Evolutionary conservation across 1,140 invertebrate species (phyloP).

Genomic region (Drosophila bifasciata): DNA sequence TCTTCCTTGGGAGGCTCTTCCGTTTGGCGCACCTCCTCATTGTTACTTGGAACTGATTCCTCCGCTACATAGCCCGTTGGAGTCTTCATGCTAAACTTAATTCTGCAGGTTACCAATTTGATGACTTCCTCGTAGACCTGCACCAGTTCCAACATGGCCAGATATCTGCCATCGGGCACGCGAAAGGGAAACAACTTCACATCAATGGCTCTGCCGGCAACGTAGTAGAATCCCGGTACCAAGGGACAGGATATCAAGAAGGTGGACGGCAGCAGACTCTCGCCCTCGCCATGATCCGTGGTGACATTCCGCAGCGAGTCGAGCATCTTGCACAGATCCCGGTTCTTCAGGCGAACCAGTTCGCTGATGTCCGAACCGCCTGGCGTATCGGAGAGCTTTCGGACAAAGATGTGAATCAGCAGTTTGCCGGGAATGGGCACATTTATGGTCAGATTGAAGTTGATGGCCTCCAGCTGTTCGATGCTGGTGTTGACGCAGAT

Average conservation of each 20-base stretch:
- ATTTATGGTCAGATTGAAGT: conserved; percentile 52
- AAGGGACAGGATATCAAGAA: conserved; percentile 65
- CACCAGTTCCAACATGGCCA: conserved; percentile 55
- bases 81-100: conserved; percentile 42
- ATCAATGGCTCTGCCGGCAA: conserved; percentile 28
- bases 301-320: conserved; percentile 60
- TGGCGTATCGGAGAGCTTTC: conserved; percentile 40
- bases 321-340: conserved; percentile 60
- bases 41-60: not conserved
- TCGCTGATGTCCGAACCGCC: conserved; percentile 43
- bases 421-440: conserved; percentile 65
- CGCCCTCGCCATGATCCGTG: conserved; percentile 24
- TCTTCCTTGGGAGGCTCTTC: not conserved
- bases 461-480: conserved; percentile 33
- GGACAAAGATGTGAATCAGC: conserved; percentile 57
- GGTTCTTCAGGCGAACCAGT: conserved; percentile 53
- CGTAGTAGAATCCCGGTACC: conserved; percentile 61
- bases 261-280: conserved; percentile 45
- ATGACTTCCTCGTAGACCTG: conserved; percentile 71
- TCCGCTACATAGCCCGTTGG: conserved; percentile 12
- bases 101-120: conserved; percentile 46
- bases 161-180: conserved; percentile 57
- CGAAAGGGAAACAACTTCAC: conserved; percentile 26
- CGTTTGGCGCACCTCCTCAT: not conserved
- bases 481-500: conserved; percentile 38